phyloP scores from a whole-genome alignment of 2,888 invertebrate genomes.

The Caenorhabditis wallacei region DNA sequence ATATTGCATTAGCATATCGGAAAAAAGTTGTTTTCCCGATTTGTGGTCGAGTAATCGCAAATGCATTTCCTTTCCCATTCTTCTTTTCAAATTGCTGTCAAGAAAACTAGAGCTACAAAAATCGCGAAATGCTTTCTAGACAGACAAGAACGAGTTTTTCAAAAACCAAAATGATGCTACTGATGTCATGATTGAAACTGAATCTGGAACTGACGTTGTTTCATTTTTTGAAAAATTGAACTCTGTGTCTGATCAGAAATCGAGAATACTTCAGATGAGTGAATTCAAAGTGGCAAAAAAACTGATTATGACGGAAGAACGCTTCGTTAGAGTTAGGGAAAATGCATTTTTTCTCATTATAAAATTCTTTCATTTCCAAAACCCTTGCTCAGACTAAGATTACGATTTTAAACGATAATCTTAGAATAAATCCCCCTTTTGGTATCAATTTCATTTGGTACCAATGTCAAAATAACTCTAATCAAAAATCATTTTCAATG shows the following conservation, averaged over 20 bases:
- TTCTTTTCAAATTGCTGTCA: slow-evolving; percentile 17
- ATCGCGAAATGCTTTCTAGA: too few relatives aligned
- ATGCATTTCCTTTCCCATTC: slow-evolving; percentile 20
- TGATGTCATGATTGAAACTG: slow-evolving; percentile 31
- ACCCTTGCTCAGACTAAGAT: too few relatives aligned
- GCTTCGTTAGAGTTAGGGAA: slow-evolving; percentile 4
- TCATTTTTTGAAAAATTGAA: too few relatives aligned
- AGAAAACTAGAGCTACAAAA: slow-evolving; percentile 6
- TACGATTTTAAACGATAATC: too few relatives aligned
- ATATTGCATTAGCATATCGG: slow-evolving; percentile 50
- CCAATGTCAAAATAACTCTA: too few relatives aligned
- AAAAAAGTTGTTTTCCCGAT: slow-evolving; percentile 48
- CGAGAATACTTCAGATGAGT: not conserved
- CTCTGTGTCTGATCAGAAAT: slow-evolving; percentile 11
- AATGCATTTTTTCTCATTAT: too few relatives aligned
- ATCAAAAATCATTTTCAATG: too few relatives aligned
- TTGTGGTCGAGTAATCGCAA: slow-evolving; percentile 33
- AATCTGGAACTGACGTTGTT: slow-evolving; percentile 38
- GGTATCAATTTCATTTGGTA: too few relatives aligned
- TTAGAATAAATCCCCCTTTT: too few relatives aligned
- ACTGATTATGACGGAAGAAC: slow-evolving; percentile 1
- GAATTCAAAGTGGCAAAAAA: not conserved
- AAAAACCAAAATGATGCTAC: slow-evolving; percentile 26
- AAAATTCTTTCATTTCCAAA: too few relatives aligned
- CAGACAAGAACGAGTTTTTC: slow-evolving; percentile 1